Evolutionary conservation across 2,888 invertebrate genomes (phyloP).

Genomic region (Drosophila seclusa): DNA sequence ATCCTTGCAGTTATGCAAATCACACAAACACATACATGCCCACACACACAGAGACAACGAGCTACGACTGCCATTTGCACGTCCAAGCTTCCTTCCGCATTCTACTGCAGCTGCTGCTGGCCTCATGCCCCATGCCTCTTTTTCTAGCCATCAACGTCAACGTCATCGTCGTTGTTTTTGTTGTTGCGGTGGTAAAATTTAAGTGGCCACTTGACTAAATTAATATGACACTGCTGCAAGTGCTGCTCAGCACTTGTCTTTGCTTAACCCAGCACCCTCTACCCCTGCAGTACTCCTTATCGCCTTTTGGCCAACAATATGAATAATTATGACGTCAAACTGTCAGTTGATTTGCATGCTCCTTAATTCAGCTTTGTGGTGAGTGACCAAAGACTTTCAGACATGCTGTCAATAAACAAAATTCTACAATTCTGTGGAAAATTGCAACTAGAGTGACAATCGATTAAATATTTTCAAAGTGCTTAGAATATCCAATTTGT

Average conservation of each 20-base stretch:
- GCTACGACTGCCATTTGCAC: slow-evolving; percentile 62
- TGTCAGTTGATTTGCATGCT: slow-evolving; percentile 70
- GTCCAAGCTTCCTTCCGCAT: slow-evolving; percentile 40
- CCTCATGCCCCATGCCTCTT: neutral
- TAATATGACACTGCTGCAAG: slow-evolving; percentile 77
- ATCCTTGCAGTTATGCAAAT: slow-evolving; percentile 74
- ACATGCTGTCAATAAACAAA: slow-evolving; percentile 37
- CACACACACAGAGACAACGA: slow-evolving; percentile 13
- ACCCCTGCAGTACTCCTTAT: slow-evolving; percentile 13
- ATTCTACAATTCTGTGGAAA: slow-evolving; percentile 31
- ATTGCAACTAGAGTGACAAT: slow-evolving; percentile 41
- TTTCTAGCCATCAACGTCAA: slow-evolving; percentile 22
- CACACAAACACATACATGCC: slow-evolving; percentile 18
- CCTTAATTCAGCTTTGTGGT: slow-evolving; percentile 33
- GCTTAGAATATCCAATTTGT: slow-evolving; percentile 9
- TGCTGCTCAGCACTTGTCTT: slow-evolving; percentile 67
- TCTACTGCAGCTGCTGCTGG: slow-evolving; percentile 8
- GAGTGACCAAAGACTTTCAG: slow-evolving; percentile 40
- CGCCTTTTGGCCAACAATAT: slow-evolving; percentile 65
- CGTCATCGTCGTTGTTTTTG: slow-evolving; percentile 27
- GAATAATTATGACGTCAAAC: slow-evolving; percentile 74
- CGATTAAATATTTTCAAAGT: slow-evolving; percentile 26
- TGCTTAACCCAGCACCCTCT: slow-evolving; percentile 7
- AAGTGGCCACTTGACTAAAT: slow-evolving; percentile 80
- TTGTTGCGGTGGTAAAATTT: slow-evolving; percentile 69